Evolutionary conservation across 2,113 vertebrate species (phyloP), one percentile per base, ranked within the genome.

Genomic region (Lutjanus erythropterus): DNA sequence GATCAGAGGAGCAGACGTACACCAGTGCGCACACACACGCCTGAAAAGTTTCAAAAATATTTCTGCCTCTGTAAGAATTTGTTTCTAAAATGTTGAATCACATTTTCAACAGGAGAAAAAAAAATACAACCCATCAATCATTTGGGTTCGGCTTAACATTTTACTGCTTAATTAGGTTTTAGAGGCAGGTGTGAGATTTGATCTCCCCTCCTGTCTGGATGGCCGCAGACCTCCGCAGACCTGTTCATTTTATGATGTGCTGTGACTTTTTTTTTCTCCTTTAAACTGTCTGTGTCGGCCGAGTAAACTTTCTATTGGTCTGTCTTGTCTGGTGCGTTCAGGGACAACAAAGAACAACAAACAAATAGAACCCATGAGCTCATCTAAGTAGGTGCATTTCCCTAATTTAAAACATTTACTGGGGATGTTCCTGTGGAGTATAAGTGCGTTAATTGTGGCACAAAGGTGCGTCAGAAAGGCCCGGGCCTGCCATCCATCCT

Each of bases 221-320:
- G 65, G 60, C 19, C 41, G 49, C 61, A 61, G 75, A 80, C 65
- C 46, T 74, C 19, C 41, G 49, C 61, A 61, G 75, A 80, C 65
- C 46, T 74, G 59, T 5, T 67, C 31, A 0, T 31, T 89, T 88
- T 81, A 81, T 35, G 73, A 68, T 58, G 23, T 18, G 47, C 49
- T 64, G 23, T 23, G 62, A 25, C 61, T n/a, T 68, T 75, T 58
- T 66, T 29, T 19, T 35, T 11, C 14, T 35, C 27, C 55, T 31
- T 69, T 44, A 31, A 75, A 50, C 68, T 69, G 83, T 80, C 75
- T 76, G 65, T 14, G 80, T 58, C 49, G 46, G 60, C 21, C 53
- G 39, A 53, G 23, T 85, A 85, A 88, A 91, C 86, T 74, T 80
- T 71, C 75, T 85, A 44, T 75, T 58, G 39, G 74, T 78, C 75